These are phyloP conservation scores for Sapayoa aenigma DNA, from an alignment of 2,113 vertebrate species.

Conservation along the genomic window DNA sequence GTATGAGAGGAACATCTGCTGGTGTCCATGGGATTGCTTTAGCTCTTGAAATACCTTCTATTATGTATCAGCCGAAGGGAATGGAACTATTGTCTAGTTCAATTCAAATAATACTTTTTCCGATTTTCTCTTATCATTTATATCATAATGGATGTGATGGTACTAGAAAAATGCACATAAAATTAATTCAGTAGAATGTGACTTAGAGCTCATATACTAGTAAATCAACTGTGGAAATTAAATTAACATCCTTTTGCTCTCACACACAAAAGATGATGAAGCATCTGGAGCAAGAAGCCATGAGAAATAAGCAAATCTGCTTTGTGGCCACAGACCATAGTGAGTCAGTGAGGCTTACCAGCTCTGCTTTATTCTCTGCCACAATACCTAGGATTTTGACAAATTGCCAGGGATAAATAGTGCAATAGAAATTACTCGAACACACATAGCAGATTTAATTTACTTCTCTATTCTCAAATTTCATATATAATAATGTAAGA, in stretches of 20 bases:
- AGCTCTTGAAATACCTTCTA: constrained; percentile 13
- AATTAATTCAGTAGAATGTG: not conserved
- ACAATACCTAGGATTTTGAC: constrained; percentile 29
- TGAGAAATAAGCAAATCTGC: constrained; percentile 2
- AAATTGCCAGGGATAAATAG: not conserved
- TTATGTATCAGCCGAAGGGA: not conserved
- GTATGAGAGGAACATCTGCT: not conserved
- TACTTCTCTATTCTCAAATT: not conserved
- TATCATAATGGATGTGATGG: not conserved
- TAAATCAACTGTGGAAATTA: constrained; percentile 3
- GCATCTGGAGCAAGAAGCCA: not conserved
- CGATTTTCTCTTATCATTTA: not conserved
- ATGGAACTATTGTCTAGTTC: not conserved
- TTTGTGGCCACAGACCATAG: not conserved
- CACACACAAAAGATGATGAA: not conserved
- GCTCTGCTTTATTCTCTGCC: constrained; percentile 19
- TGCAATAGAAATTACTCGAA: not conserved
- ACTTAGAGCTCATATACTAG: not conserved
- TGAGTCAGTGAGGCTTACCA: constrained; percentile 14
- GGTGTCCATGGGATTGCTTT: not conserved
- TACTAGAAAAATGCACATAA: not conserved
- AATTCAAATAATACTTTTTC: not conserved
- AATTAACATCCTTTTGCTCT: not conserved
- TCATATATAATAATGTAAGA: not conserved
- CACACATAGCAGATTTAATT: not conserved